Conservation (phyloP, 1,140 invertebrate species). For the Centruroides vittatus region DNA sequence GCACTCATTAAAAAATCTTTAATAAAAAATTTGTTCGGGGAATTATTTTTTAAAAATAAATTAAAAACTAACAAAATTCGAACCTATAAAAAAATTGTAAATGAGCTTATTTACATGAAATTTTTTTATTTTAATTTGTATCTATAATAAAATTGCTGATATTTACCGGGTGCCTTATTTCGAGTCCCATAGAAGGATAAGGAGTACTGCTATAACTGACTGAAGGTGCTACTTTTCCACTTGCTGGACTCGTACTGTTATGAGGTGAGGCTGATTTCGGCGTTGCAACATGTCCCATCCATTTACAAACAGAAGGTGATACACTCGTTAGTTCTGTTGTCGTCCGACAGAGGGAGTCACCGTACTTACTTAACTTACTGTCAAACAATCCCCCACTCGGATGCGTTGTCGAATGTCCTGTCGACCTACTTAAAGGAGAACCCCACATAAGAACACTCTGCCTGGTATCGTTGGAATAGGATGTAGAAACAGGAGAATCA, state of each 20-base stretch:
- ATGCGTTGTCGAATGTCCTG: constrained; percentile 6
- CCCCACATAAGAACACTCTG: constrained; percentile 31
- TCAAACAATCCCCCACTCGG: constrained; percentile 7
- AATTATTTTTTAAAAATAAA: too few species aligned
- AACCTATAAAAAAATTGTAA: too few species aligned
- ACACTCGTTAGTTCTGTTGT: constrained; percentile 3
- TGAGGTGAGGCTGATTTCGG: constrained; percentile 13
- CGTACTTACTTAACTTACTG: constrained; percentile 8
- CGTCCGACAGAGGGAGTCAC: constrained; percentile 1
- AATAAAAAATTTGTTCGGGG: too few species aligned
- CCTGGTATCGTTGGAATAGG: constrained; percentile 19
- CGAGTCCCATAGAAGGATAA: constrained; percentile 11
- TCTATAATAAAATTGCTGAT: neutral
- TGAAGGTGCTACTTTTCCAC: constrained; percentile 14
- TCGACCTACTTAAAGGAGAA: constrained; percentile 3
- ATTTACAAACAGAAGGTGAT: constrained; percentile 7
- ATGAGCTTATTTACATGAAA: too few species aligned
- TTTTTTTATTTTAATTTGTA: too few species aligned
- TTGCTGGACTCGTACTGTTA: constrained; percentile 10
- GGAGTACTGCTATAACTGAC: constrained; percentile 5
- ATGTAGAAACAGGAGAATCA: constrained; percentile 7
- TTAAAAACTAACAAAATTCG: too few species aligned
- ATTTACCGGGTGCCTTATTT: constrained; percentile 1
- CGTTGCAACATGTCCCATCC: constrained; percentile 10
- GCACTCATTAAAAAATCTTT: too few species aligned